phyloP scores from a whole-genome alignment of 2,888 invertebrate genomes.

The Auanema sp. region DNA sequence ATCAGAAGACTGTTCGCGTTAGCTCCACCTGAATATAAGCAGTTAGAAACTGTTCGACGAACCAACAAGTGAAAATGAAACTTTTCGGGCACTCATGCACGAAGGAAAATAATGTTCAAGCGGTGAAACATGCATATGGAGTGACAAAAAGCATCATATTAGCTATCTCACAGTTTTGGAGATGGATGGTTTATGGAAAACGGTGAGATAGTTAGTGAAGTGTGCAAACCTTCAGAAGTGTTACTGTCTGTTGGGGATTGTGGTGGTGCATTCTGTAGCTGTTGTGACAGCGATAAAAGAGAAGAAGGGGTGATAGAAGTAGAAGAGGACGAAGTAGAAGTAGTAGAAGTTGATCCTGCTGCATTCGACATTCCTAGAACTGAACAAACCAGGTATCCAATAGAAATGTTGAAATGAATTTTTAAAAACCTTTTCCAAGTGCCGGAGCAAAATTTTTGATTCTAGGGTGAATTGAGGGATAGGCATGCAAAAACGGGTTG shows the following conservation, averaged over 20 bases:
- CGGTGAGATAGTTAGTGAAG: conserved; percentile 18
- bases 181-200: conserved; percentile 11
- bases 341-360: no score
- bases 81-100: background rate
- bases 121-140: background rate
- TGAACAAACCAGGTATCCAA: no score
- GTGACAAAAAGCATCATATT: background rate
- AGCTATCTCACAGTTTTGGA: conserved; percentile 11
- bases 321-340: conserved; percentile 1
- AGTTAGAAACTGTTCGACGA: background rate
- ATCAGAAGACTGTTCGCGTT: conserved; percentile 31
- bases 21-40: conserved; percentile 36
- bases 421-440: no score
- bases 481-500: background rate
- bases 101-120: background rate
- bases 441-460: no score
- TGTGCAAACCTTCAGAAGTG: conserved; percentile 2
- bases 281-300: conserved; percentile 20
- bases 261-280: no score
- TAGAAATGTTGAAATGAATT: no score
- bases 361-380: no score
- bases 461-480: background rate
- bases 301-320: conserved; percentile 12
- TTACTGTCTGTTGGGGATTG: no score
- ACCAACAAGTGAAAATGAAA: background rate